These are phyloP conservation scores for Punctoribates punctum DNA, from an alignment of 2,888 invertebrate species.

Conservation along the genomic window DNA sequence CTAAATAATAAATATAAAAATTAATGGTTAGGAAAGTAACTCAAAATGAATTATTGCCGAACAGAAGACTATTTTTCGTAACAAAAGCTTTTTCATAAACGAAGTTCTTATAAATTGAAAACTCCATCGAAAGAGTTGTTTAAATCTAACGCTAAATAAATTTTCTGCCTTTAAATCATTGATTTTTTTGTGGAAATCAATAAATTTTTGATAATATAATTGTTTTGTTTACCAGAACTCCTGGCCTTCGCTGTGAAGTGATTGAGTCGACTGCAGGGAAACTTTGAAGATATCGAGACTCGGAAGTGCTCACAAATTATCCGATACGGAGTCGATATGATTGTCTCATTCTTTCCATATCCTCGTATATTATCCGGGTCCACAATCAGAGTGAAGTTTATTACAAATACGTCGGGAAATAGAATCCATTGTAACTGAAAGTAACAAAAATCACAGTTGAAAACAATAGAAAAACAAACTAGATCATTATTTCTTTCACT, in stretches of 20 bases:
- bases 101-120: too few relatives aligned
- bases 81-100: not conserved
- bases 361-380: constrained; percentile 48
- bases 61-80: not conserved
- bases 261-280: constrained; percentile 37
- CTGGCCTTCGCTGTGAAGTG: constrained; percentile 20
- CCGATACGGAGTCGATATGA: constrained; percentile 47
- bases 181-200: not conserved
- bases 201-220: not conserved
- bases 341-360: constrained; percentile 46
- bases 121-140: too few relatives aligned
- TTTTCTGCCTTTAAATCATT: not conserved
- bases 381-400: constrained; percentile 46
- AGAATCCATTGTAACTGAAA: constrained; percentile 47
- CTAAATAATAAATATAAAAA: constrained; percentile 1
- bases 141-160: not conserved
- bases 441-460: constrained; percentile 17
- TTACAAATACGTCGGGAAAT: constrained; percentile 46
- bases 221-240: constrained; percentile 25
- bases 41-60: not conserved
- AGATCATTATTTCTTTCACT: not conserved
- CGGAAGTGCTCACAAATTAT: constrained; percentile 45
- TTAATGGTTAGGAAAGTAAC: constrained; percentile 2
- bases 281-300: constrained; percentile 23
- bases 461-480: too few relatives aligned